Evolutionary conservation across 2,888 invertebrate genomes (phyloP).

Genomic region (Hydrotaea cyrtoneurina): DNA sequence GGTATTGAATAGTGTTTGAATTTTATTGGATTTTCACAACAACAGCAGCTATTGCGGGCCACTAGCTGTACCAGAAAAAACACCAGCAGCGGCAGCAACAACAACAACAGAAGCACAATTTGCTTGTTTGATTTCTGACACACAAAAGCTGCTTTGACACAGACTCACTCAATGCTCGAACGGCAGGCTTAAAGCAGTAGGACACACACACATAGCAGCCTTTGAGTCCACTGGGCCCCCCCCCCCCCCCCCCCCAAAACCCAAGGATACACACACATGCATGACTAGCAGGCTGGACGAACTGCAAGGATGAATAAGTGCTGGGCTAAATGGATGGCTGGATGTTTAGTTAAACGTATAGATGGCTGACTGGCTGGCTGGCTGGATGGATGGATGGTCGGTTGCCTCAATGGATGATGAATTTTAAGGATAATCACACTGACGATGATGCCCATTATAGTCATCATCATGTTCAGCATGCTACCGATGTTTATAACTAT

Average conservation of each 20-base stretch:
- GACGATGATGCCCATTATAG: not conserved
- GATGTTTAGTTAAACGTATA: not conserved
- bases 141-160: slow-evolving; percentile 15
- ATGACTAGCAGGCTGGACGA: not conserved
- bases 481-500: not conserved
- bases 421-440: not conserved
- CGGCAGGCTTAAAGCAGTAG: not conserved
- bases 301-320: not conserved
- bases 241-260: too few species aligned
- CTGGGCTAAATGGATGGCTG: not conserved
- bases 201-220: too few species aligned
- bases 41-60: not conserved
- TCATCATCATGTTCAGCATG: not conserved
- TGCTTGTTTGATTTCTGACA: slow-evolving; percentile 13
- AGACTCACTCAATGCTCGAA: not conserved
- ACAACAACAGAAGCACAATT: not conserved
- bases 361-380: not conserved
- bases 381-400: not conserved
- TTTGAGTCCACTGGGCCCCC: too few species aligned
- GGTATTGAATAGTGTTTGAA: slow-evolving; percentile 28
- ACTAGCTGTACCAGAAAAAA: not conserved
- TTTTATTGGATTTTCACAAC: slow-evolving; percentile 17
- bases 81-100: not conserved
- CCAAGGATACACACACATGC: not conserved
- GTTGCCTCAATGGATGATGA: not conserved